Percentiles rank a stretch among this genome's conserved stretches.
These are phyloP conservation scores for Papilio glaucus DNA, from an alignment of 1,140 invertebrate genomes.

Conservation along the genomic window DNA sequence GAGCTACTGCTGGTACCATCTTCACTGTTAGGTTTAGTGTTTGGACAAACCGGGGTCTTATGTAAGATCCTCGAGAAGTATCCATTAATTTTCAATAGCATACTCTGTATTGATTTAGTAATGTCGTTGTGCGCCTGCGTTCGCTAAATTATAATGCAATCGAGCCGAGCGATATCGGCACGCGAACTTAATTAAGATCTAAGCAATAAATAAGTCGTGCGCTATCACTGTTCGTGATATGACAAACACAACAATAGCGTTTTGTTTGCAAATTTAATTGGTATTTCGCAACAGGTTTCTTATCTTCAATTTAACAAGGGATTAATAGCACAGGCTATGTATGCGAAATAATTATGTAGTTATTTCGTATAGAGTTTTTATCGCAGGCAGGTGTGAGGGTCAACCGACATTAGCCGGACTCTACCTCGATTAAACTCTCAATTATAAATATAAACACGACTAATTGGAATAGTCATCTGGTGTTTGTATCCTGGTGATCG, in stretches of 20 bases:
- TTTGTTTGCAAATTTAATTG: conserved; percentile 14
- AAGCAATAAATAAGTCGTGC: not conserved
- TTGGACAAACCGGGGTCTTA: no score
- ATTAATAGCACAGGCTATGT: conserved; percentile 1
- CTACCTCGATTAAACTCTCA: not conserved
- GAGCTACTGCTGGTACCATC: no score
- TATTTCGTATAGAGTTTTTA: conserved; percentile 4
- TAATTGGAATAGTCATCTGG: not conserved
- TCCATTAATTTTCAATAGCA: not conserved
- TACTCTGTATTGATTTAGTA: not conserved
- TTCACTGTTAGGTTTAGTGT: no score
- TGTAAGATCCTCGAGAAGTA: no score
- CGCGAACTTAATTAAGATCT: conserved; percentile 10
- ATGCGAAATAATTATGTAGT: not conserved
- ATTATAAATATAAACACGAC: conserved; percentile 2
- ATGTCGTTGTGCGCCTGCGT: not conserved
- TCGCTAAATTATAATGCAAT: not conserved
- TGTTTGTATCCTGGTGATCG: no score
- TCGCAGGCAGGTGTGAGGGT: conserved; percentile 2
- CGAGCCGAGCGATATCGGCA: not conserved
- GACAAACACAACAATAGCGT: conserved; percentile 14
- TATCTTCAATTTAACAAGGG: not conserved
- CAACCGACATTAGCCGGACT: not conserved
- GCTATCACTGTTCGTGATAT: conserved; percentile 17
- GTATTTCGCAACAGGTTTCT: not conserved